Base-by-base conservation (phyloP, 2,888 invertebrate genomes). In the Lymantria dispar region DNA sequence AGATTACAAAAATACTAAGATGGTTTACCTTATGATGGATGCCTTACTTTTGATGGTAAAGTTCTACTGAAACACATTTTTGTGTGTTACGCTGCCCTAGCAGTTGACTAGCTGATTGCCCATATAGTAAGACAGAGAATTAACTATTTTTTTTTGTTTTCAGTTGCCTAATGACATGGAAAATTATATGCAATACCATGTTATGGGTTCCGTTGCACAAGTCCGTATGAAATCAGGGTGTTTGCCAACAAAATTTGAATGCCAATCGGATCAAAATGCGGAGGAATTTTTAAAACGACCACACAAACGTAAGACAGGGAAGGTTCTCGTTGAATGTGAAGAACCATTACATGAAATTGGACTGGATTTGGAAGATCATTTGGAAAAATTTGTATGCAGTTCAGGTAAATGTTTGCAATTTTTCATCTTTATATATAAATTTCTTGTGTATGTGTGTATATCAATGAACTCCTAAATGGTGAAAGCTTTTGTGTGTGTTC, bases 121-220 rank as follows among this genome's bases (percentile, higher is more conserved):
- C n/a, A n/a, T n/a, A n/a, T n/a, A n/a, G n/a, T n/a, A n/a, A n/a
- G n/a, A n/a, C n/a, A n/a, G n/a, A n/a, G n/a, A n/a, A n/a, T n/a
- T 2, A 3, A 22, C 22, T 5, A 22, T 33, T 15, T 40, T 33
- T 15, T 40, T 8, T 1, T 14, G 10, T n/a, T 70, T 73, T 10
- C 56, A 72, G 70, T 55, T 73, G 48, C 69, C 70, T 52, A 69
- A 67, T 61, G 70, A 72, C 59, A 74, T 76, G 74, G 64, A 54
- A 8, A 74, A 74, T 60, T 74, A 56, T 52, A 70, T 70, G 62
- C 12, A 66, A 9, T 72, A 76, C 49, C 65, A 64, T 61, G 29
- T 75, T 38, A 76, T 76, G 74, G 74, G 72, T 0, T 58, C 62
- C 0, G 70, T 76, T 1, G 67, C 73, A 30, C 62, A 71, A 45